Base-by-base conservation (phyloP, 2,113 vertebrate genomes). In the Nycticebus coucang region DNA sequence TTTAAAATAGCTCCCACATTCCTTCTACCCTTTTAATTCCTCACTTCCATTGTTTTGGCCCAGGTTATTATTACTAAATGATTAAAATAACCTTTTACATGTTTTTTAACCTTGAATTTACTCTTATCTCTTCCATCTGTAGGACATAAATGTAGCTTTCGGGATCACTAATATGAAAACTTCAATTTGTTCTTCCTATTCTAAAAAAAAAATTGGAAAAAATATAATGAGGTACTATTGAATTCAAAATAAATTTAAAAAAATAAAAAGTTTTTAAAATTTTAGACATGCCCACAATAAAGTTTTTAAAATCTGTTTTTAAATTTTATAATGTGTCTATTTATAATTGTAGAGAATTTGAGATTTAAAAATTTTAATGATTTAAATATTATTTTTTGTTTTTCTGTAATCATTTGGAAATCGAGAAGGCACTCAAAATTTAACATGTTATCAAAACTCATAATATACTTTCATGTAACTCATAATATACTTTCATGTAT, bases 171-270 rank as follows among this genome's bases (percentile, higher is more conserved):
- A 53, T 0, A 18, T 59, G n/a, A 86, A 91, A 59, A 33, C 4
- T 69, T 2, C 2, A 62, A 30, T 50, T 17, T 55, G 12, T 94
- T 90, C 2, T 19, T 11, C 2, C 28, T 1, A 80, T 14, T 4
- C 8, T 74, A 71, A 84, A 94, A 87, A 57, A 95, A 55, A 57
- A 41, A 28, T 55, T 74, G 71, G 80, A 94, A 87, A 57, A 95
- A 55, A 62, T 53, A n/a, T 55, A 78, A 77, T 50, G 0, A 82
- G 2, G 1, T 78, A 17, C 4, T 71, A 7, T 17, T 81, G 2
- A 30, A 41, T 59, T 82, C 12, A 79, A 95, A 84, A 66, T 60
- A 62, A 33, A 7, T 33, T 50, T 50, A 9, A 50, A 50, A 50
- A 50, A 50, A 50, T 9, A 9, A 50, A 50, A 50, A 50, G 10